Evolutionary conservation across 2,113 vertebrate genomes (phyloP), one percentile per base, ranked within the genome.

Genomic region (Chrysemys picta): DNA sequence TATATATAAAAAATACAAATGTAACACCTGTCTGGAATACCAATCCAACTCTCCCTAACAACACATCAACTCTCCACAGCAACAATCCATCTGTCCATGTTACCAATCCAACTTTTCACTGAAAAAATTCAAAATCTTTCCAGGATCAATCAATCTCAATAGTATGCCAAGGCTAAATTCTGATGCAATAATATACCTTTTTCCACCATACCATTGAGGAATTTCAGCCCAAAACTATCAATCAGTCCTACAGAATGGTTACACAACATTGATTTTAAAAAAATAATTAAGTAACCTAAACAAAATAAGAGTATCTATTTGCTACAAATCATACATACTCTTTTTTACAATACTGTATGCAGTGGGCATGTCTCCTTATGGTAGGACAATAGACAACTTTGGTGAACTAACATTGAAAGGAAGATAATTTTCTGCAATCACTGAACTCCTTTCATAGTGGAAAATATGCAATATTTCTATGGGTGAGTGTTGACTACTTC

Each of bases 111-210:
- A 97, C 94, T 97, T 95, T 94, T 97, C 90, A 81, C 86, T 96
- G 92, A 96, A 96, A 47, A 96, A 97, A 92, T 42, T 82, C 84
- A 94, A 95, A 95, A 94, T 94, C 93, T 94, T 97, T 96, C 94
- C 94, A 96, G 89, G 69, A 96, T 95, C 96, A 91, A 95, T 97
- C 95, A 96, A 27, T 90, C 90, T 93, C 56, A 1, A 56, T 91
- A 91, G 53, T 17, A 89, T 91, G 91, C 84, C 80, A 95, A 91
- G 86, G 14, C 93, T 17, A 75, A 4, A 25, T 52, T 89, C 80
- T 93, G 93, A 96, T 94, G 93, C 57, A 95, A 90, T 84, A 90
- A 95, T 50, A 2, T 56, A 65, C 53, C 45, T 49, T 0, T 78
- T 82, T 4, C 22, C 75, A 78, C 11, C 13, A 78, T 35, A 0